Percentiles rank a stretch among this genome's conserved stretches.
Conservation (phyloP, 2,113 vertebrate species). For the Nyctereutes procyonoides region DNA sequence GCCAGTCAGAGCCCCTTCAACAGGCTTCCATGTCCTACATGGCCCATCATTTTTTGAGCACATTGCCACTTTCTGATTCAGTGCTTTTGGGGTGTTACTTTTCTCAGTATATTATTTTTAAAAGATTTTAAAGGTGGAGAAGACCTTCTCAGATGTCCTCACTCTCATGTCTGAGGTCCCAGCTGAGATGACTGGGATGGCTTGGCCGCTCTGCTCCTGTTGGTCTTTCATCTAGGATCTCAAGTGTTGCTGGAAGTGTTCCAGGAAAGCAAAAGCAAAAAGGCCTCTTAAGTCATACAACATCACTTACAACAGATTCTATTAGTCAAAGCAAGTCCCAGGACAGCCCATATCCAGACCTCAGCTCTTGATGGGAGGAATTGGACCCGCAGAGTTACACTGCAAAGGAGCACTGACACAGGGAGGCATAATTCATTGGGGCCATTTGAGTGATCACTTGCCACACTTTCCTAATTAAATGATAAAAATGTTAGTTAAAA, state of each 20-base stretch:
- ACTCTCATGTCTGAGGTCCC: neutral
- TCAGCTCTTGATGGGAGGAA: neutral
- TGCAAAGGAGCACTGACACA: neutral
- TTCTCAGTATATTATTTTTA: neutral
- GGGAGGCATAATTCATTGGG: neutral
- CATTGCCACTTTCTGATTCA: neutral
- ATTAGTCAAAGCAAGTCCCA: conserved; percentile 12
- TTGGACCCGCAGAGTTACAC: neutral
- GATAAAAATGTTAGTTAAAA: neutral
- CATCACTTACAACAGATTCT: neutral
- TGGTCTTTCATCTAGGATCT: neutral
- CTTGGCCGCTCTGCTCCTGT: neutral
- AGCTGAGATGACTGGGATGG: neutral
- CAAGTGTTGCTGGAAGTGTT: neutral
- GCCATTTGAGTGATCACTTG: neutral
- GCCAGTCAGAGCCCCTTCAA: neutral
- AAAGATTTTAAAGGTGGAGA: neutral
- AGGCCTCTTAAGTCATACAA: neutral
- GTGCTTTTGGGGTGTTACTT: neutral
- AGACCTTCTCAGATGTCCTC: neutral
- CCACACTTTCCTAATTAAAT: neutral
- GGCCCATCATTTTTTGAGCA: neutral
- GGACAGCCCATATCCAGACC: neutral
- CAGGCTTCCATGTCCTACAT: neutral
- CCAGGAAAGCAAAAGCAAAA: neutral